Percentiles rank a stretch among this genome's conserved stretches.
phyloP scores from a whole-genome alignment of 2,888 invertebrate species.

The Lycia hirtaria region DNA sequence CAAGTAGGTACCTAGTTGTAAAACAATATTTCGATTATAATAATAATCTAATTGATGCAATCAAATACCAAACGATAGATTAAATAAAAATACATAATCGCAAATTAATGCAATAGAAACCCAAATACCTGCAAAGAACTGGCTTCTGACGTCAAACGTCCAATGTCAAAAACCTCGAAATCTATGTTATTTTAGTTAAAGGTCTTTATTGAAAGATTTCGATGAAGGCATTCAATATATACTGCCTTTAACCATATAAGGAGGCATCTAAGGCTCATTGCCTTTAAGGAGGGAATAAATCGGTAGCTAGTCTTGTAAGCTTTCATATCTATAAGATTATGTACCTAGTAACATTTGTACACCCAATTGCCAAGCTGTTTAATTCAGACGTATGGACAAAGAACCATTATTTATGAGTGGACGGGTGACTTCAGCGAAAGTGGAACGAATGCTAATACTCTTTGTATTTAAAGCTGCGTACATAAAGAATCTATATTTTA shows the following conservation, averaged over 20 bases:
- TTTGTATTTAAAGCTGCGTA: conserved; percentile 56
- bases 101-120: conserved; percentile 11
- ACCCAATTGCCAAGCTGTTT: conserved; percentile 11
- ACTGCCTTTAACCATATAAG: conserved; percentile 34
- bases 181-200: conserved; percentile 5
- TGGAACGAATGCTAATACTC: conserved; percentile 67
- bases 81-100: not conserved
- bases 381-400: conserved; percentile 55
- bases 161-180: conserved; percentile 25
- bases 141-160: conserved; percentile 23
- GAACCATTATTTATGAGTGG: conserved; percentile 55
- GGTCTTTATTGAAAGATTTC: conserved; percentile 19
- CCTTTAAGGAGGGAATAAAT: conserved; percentile 30
- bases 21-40: no score
- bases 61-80: not conserved
- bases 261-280: conserved; percentile 25
- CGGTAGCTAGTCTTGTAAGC: conserved; percentile 5
- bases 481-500: conserved; percentile 47
- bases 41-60: not conserved
- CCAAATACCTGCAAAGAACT: conserved; percentile 7
- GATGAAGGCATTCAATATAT: conserved; percentile 23
- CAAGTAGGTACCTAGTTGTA: no score
- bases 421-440: conserved; percentile 58
- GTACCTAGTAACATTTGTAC: conserved; percentile 8
- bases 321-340: conserved; percentile 11